phyloP scores from a whole-genome alignment of 2,888 invertebrate genomes.

The Polietes domitor region DNA sequence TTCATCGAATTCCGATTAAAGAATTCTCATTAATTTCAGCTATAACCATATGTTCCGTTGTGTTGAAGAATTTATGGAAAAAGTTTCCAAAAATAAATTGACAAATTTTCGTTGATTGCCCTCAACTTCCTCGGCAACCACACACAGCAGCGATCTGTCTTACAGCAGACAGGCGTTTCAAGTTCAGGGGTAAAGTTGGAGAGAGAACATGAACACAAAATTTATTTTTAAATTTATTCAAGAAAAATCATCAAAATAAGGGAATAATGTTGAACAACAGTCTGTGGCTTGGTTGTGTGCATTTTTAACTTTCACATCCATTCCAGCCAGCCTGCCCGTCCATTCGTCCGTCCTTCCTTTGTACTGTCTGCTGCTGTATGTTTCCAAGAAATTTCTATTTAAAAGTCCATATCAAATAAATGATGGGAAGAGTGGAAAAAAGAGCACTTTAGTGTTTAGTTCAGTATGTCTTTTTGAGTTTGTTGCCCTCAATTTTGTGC shows the following conservation, averaged over 20 bases:
- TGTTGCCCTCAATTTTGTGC: conserved; percentile 39
- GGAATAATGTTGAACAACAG: neutral
- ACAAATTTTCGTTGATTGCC: neutral
- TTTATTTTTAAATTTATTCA: neutral
- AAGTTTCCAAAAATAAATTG: neutral
- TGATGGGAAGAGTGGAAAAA: neutral
- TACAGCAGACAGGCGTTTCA: conserved; percentile 4
- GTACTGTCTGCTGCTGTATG: neutral
- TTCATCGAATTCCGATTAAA: conserved; percentile 3
- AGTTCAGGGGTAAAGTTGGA: conserved; percentile 20
- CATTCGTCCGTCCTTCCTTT: no score
- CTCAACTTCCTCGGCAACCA: neutral
- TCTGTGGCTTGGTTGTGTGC: neutral
- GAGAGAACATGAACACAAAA: neutral
- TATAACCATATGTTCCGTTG: neutral
- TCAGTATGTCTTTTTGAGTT: conserved; percentile 44
- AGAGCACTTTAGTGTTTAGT: conserved; percentile 1
- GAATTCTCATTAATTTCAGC: neutral
- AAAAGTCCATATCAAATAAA: neutral
- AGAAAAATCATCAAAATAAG: no score
- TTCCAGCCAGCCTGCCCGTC: no score
- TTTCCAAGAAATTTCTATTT: neutral
- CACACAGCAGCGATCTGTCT: neutral
- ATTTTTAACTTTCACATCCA: conserved; percentile 7
- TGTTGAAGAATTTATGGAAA: neutral